A percentile compares a stretch with the other conserved stretches of the same genome.
These are phyloP conservation scores for Hydropsyche tenuis DNA, from an alignment of 1,140 invertebrate genomes.

Conservation along the genomic window DNA sequence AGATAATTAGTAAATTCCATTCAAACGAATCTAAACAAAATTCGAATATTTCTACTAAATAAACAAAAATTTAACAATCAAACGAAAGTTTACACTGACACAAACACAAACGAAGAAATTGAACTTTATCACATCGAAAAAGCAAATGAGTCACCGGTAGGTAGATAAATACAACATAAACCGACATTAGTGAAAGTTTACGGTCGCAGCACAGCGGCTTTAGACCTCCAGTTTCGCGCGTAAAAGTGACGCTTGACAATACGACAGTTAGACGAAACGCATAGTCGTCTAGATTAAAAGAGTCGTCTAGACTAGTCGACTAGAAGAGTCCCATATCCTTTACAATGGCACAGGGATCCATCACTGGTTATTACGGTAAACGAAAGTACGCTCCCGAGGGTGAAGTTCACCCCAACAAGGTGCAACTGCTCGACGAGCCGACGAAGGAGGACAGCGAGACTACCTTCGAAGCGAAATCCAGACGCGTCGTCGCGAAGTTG, in stretches of 20 bases:
- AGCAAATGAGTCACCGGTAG: background rate
- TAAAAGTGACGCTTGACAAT: no score
- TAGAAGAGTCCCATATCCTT: background rate
- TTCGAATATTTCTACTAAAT: no score
- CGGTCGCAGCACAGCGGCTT: no score
- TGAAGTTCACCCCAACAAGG: background rate
- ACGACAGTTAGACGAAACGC: background rate
- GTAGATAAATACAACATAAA: background rate
- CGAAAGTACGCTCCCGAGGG: constrained; percentile 25
- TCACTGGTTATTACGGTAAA: constrained; percentile 13
- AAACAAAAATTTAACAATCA: no score
- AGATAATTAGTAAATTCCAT: no score
- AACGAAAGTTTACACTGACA: no score
- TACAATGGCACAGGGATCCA: constrained; percentile 16
- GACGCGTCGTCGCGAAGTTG: constrained; percentile 56
- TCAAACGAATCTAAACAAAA: no score
- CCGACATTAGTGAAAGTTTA: background rate
- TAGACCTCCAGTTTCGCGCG: no score
- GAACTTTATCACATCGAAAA: no score
- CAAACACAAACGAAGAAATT: no score
- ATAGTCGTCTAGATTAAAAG: no score
- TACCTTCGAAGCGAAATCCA: constrained; percentile 52
- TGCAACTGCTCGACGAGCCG: background rate
- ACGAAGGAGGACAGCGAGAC: background rate
- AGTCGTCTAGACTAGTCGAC: no score